Conservation (phyloP, 1,140 invertebrate genomes). For the Papilio polyxenes region DNA sequence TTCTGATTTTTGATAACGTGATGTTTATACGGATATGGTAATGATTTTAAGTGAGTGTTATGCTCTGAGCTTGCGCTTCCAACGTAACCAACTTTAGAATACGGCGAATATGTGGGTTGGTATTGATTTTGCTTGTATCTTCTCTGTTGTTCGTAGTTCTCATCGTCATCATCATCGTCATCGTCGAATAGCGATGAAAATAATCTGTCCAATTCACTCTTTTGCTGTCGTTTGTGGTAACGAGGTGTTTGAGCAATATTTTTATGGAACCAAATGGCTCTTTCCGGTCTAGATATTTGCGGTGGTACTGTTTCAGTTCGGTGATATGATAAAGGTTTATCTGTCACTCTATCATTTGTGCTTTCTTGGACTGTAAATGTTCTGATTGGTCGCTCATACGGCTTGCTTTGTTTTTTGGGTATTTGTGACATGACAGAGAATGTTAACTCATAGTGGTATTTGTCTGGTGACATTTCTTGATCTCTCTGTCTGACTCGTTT, state of each 20-base stretch:
- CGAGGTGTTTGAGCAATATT: slow-evolving; percentile 62
- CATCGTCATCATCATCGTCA: slow-evolving; percentile 64
- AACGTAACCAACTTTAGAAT: slow-evolving; percentile 59
- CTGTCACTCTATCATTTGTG: slow-evolving; percentile 49
- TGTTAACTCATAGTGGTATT: slow-evolving; percentile 83
- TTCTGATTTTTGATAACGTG: slow-evolving; percentile 53
- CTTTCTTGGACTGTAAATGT: slow-evolving; percentile 76
- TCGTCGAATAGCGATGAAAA: slow-evolving; percentile 70
- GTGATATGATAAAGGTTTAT: slow-evolving; percentile 49
- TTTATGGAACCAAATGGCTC: slow-evolving; percentile 73
- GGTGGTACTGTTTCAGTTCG: slow-evolving; percentile 43
- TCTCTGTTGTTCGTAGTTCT: slow-evolving; percentile 42
- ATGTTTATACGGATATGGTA: slow-evolving; percentile 60
- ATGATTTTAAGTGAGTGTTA: slow-evolving; percentile 56
- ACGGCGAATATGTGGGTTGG: slow-evolving; percentile 46
- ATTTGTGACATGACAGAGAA: slow-evolving; percentile 82
- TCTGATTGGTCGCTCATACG: slow-evolving; percentile 72
- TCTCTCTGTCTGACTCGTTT: slow-evolving; percentile 83
- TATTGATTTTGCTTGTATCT: slow-evolving; percentile 59
- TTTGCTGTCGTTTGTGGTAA: slow-evolving; percentile 52
- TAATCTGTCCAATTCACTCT: slow-evolving; percentile 64
- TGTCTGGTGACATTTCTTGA: slow-evolving; percentile 66
- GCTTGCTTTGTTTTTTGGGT: slow-evolving; percentile 63
- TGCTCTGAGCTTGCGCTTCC: slow-evolving; percentile 51
- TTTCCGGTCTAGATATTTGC: slow-evolving; percentile 53